phyloP scores from a whole-genome alignment of 23 tunicate genomes.

The Trididemnum clinides region DNA sequence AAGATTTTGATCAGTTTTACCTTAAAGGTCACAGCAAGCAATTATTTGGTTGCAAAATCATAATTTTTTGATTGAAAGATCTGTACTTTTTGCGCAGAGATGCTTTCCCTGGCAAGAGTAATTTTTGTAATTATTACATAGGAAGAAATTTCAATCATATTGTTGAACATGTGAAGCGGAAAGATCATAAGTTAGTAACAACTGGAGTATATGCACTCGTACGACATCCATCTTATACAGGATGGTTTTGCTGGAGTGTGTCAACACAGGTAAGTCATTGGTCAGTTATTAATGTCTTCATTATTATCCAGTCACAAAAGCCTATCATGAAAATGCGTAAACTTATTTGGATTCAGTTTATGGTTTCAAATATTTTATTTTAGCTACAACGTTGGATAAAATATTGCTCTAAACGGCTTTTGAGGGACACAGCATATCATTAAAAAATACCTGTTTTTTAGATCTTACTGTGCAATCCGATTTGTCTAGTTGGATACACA shows the following conservation, averaged over 20 bases:
- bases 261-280: conserved; percentile 70
- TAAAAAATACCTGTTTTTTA: background rate
- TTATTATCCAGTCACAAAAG: background rate
- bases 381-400: background rate
- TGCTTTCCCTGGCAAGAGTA: too few relatives aligned
- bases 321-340: background rate
- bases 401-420: background rate
- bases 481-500: conserved; percentile 72
- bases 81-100: too few relatives aligned
- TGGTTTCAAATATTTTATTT: background rate
- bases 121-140: background rate
- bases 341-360: too few relatives aligned
- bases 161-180: conserved; percentile 50
- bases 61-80: too few relatives aligned
- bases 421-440: background rate
- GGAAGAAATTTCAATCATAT: conserved; percentile 82
- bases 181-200: conserved; percentile 73
- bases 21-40: too few relatives aligned
- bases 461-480: conserved; percentile 78
- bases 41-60: too few relatives aligned
- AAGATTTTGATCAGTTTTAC: too few relatives aligned
- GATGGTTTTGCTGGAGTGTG: conserved; percentile 96
- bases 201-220: conserved; percentile 79
- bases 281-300: too few relatives aligned
- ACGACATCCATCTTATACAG: conserved; percentile 91